Conservation (phyloP, 2,888 invertebrate species). For the Liodrosophila aerea region DNA sequence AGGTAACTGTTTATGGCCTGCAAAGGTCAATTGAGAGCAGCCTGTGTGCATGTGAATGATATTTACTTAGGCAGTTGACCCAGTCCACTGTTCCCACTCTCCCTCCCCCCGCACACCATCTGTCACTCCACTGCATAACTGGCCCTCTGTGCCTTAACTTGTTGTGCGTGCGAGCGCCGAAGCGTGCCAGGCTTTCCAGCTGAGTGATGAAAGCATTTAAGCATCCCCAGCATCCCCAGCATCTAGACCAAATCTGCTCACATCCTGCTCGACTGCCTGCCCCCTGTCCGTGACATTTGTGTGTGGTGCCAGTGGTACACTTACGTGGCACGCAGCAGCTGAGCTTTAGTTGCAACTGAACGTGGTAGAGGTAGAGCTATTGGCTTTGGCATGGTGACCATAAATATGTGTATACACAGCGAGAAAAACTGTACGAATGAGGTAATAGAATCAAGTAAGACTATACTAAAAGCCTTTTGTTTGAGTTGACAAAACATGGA, state of each 20-base stretch:
- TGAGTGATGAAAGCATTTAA: constrained; percentile 77
- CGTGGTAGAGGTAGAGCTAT: background rate
- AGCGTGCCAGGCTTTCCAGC: constrained; percentile 72
- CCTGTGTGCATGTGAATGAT: constrained; percentile 37
- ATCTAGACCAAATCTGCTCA: constrained; percentile 8
- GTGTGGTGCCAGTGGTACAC: constrained; percentile 53
- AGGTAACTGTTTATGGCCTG: constrained; percentile 59
- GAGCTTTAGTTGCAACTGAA: constrained; percentile 3
- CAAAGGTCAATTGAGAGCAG: constrained; percentile 65
- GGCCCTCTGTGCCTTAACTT: constrained; percentile 23
- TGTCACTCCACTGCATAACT: background rate
- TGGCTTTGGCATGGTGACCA: constrained; percentile 1
- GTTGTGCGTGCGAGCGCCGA: constrained; percentile 65
- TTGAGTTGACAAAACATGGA: too few relatives aligned
- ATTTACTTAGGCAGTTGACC: constrained; percentile 60
- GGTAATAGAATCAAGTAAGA: too few relatives aligned
- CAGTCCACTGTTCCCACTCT: constrained; percentile 5
- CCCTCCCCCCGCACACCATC: background rate
- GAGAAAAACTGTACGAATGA: constrained; percentile 10
- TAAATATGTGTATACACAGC: constrained; percentile 36
- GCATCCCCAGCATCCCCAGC: constrained; percentile 57
- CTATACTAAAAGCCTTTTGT: too few relatives aligned
- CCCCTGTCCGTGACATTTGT: constrained; percentile 5
- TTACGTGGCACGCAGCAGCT: constrained; percentile 55
- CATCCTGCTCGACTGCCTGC: background rate